Conservation (phyloP, 2,888 invertebrate genomes). For the Tuta absoluta region DNA sequence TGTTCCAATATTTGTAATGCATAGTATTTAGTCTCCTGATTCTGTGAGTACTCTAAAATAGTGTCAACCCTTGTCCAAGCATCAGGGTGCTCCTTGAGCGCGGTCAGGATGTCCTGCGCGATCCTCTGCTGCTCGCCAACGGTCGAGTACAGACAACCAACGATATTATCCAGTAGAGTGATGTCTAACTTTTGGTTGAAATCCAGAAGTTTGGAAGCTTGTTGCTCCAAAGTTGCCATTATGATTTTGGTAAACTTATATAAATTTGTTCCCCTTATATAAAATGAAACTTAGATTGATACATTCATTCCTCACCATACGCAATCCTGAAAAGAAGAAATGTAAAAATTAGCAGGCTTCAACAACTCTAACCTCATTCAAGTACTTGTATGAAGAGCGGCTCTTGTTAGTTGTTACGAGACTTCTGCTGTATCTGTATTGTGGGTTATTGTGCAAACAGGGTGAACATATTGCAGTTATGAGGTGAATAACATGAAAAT, state of each 20-base stretch:
- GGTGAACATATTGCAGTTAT: not conserved
- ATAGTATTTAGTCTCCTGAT: constrained; percentile 99
- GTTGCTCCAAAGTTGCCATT: constrained; percentile 91
- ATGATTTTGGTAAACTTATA: constrained; percentile 58
- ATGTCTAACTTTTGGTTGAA: constrained; percentile 99
- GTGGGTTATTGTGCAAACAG: not conserved
- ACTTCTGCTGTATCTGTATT: not conserved
- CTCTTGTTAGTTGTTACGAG: not conserved
- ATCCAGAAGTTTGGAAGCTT: constrained; percentile 95
- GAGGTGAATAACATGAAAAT: constrained; percentile 30
- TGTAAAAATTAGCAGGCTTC: constrained; percentile 46
- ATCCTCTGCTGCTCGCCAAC: constrained; percentile 94
- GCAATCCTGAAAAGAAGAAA: constrained; percentile 76
- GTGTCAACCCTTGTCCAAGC: constrained; percentile 99
- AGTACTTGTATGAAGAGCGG: constrained; percentile 29
- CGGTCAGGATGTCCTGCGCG: constrained; percentile 97
- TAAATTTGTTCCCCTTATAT: constrained; percentile 60
- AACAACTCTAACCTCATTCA: constrained; percentile 60
- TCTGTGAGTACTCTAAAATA: constrained; percentile 97
- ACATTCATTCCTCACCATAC: constrained; percentile 79
- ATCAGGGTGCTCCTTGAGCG: constrained; percentile 98
- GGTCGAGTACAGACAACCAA: constrained; percentile 92
- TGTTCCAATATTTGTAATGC: constrained; percentile 99
- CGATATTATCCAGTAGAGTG: constrained; percentile 95
- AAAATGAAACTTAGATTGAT: constrained; percentile 61